Percentiles rank a stretch among this genome's conserved stretches.
Conservation (phyloP, 1,140 invertebrate genomes). For the Drosophila burlai region DNA sequence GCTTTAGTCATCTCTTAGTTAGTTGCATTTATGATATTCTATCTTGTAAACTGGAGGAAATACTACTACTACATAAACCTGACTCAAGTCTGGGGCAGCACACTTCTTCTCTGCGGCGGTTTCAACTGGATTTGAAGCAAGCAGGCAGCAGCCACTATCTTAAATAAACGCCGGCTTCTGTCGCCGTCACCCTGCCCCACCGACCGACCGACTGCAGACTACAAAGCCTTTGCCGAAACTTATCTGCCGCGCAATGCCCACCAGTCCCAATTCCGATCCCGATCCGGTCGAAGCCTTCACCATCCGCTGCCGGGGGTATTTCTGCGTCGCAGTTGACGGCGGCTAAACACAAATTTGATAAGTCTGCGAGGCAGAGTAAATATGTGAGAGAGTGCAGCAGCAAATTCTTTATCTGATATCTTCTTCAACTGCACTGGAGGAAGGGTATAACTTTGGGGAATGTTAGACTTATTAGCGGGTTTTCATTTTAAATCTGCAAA, state of each 20-base stretch:
- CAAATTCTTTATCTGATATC: constrained; percentile 1
- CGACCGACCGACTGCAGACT: constrained; percentile 41
- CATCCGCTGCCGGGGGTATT: constrained; percentile 19
- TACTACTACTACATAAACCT: constrained; percentile 2
- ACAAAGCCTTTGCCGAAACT: constrained; percentile 78
- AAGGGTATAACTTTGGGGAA: not conserved
- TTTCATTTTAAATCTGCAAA: not conserved
- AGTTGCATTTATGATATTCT: not conserved
- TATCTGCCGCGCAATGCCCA: constrained; percentile 67
- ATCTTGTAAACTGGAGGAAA: not conserved
- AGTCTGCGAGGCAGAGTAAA: constrained; percentile 25
- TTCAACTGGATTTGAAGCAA: constrained; percentile 19
- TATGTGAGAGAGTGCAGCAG: constrained; percentile 3
- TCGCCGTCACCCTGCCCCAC: not conserved
- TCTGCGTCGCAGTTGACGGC: constrained; percentile 65
- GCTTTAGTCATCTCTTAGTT: not conserved
- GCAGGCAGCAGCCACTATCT: constrained; percentile 4
- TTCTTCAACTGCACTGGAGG: not conserved
- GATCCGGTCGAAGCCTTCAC: not conserved
- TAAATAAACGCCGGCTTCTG: constrained; percentile 2
- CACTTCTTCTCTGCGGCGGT: constrained; percentile 19
- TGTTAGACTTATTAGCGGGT: fast-evolving
- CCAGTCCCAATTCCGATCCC: constrained; percentile 27
- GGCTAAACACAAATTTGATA: constrained; percentile 67
- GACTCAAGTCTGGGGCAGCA: constrained; percentile 23